Evolutionary conservation across 2,888 invertebrate genomes (phyloP).

Genomic region (Athripsodes cinereus): DNA sequence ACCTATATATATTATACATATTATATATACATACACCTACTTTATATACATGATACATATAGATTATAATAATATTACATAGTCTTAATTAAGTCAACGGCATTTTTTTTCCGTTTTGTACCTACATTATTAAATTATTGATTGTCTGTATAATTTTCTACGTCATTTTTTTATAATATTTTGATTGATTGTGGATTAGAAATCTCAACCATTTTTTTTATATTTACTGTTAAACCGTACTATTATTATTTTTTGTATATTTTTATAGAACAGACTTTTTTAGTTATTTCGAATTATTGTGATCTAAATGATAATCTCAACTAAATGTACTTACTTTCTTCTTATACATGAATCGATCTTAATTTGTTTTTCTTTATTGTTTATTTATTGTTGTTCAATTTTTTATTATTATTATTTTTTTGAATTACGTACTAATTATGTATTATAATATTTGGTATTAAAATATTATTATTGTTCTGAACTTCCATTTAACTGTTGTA

Average conservation of each 20-base stretch:
- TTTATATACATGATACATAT: neutral
- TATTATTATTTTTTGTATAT: neutral
- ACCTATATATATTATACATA: neutral
- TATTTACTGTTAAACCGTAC: neutral
- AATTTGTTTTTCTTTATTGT: neutral
- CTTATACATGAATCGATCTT: neutral
- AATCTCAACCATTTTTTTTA: neutral
- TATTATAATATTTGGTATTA: too few relatives aligned
- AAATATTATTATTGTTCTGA: neutral
- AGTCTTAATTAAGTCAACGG: neutral
- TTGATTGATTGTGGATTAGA: too few relatives aligned
- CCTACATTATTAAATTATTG: too few relatives aligned
- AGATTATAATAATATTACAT: neutral
- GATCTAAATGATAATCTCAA: too few relatives aligned
- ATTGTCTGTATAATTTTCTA: too few relatives aligned
- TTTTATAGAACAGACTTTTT: neutral
- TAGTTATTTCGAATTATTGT: too few relatives aligned
- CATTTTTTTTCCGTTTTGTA: neutral
- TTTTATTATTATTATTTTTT: neutral
- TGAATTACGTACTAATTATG: neutral
- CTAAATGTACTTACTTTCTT: neutral
- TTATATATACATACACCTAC: neutral
- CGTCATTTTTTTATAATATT: neutral
- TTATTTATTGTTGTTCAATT: neutral
- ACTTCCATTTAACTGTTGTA: constrained; percentile 2